Conservation (phyloP, 2,888 invertebrate species). For the Beris chalybata region DNA sequence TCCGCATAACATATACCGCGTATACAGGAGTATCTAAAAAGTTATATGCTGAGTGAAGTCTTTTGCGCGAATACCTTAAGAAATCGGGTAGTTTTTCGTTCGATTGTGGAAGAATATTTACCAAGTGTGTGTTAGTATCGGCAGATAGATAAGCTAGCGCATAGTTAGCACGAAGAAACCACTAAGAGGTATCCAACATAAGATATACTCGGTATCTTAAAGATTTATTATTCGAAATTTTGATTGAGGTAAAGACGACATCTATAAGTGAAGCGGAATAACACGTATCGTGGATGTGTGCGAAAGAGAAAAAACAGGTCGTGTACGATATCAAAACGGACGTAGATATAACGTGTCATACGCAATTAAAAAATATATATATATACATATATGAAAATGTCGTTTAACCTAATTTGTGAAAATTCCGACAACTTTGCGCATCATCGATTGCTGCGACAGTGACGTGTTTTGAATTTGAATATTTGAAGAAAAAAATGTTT, state of each 20-base stretch:
- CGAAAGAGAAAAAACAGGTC: slow-evolving; percentile 1
- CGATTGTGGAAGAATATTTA: background rate
- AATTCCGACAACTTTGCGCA: background rate
- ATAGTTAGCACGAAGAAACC: background rate
- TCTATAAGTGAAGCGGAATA: background rate
- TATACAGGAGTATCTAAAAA: too few relatives aligned
- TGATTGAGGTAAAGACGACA: slow-evolving; percentile 25
- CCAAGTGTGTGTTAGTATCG: slow-evolving; percentile 17
- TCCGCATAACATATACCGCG: slow-evolving; percentile 23
- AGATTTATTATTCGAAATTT: background rate
- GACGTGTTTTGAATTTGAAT: background rate
- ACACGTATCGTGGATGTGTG: background rate
- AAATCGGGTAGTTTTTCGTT: slow-evolving; percentile 8
- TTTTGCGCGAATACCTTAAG: slow-evolving; percentile 27
- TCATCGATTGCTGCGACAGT: background rate
- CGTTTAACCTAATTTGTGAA: slow-evolving; percentile 22
- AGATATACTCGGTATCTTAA: too few relatives aligned
- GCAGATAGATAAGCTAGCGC: slow-evolving; percentile 24
- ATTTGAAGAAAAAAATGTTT: slow-evolving; percentile 15
- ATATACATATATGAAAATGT: background rate
- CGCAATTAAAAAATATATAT: slow-evolving; percentile 2
- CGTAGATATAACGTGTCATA: slow-evolving; percentile 18
- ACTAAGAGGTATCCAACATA: background rate
- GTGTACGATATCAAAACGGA: background rate
- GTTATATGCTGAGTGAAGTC: slow-evolving; percentile 7